These are phyloP conservation scores for Melanotaenia boesemani DNA, from an alignment of 2,797 vertebrate genomes.

Conservation along the genomic window DNA sequence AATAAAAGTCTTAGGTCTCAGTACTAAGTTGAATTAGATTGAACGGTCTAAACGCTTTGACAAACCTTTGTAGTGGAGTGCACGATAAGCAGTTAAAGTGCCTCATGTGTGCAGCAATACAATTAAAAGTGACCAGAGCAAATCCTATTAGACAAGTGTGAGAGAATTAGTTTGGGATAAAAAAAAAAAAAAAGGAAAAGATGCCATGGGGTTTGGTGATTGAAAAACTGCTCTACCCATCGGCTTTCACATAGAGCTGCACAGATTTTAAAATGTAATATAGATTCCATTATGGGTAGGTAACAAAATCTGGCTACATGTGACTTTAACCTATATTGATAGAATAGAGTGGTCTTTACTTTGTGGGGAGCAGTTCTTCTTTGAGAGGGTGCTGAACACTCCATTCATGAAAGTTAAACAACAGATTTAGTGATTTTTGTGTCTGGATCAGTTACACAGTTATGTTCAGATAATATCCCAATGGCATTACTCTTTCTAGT, in stretches of 20 bases:
- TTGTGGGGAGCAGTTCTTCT: slow-evolving; percentile 70
- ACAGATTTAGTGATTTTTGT: slow-evolving; percentile 66
- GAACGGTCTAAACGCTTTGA: slow-evolving; percentile 35
- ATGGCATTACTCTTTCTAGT: slow-evolving; percentile 20
- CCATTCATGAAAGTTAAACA: slow-evolving; percentile 46
- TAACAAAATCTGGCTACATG: slow-evolving; percentile 78
- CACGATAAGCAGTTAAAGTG: slow-evolving; percentile 71
- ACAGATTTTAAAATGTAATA: slow-evolving; percentile 80
- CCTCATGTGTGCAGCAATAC: slow-evolving; percentile 67
- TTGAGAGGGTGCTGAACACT: slow-evolving; percentile 69
- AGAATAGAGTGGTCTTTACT: slow-evolving; percentile 70
- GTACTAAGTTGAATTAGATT: slow-evolving; percentile 44
- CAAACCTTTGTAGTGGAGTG: slow-evolving; percentile 23
- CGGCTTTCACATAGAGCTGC: slow-evolving; percentile 77
- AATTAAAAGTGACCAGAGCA: slow-evolving; percentile 80
- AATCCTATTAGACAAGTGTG: slow-evolving; percentile 84
- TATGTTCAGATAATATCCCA: slow-evolving; percentile 52
- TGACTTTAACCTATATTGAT: neutral
- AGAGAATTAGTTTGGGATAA: slow-evolving; percentile 67
- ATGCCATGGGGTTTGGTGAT: slow-evolving; percentile 38
- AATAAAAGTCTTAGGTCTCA: slow-evolving; percentile 18
- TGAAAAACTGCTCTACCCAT: slow-evolving; percentile 75
- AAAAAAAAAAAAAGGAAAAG: slow-evolving; percentile 1
- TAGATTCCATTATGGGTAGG: slow-evolving; percentile 78
- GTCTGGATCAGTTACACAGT: slow-evolving; percentile 74